phyloP scores from a whole-genome alignment of 2,888 invertebrate species.

The Papilio protenor region DNA sequence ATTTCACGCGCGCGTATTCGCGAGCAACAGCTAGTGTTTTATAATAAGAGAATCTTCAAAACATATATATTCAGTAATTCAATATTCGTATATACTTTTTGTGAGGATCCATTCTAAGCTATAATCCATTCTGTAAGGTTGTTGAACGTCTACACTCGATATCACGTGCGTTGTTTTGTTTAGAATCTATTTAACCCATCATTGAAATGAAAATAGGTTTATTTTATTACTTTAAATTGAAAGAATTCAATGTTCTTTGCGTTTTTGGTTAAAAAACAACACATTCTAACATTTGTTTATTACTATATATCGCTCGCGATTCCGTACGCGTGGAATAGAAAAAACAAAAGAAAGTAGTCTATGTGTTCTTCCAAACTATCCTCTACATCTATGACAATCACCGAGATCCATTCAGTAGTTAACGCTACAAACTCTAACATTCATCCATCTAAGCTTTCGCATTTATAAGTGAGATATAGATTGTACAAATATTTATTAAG shows the following conservation, averaged over 20 bases:
- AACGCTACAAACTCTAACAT: too few species aligned
- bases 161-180: slow-evolving; percentile 4
- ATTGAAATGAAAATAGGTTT: neutral
- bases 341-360: too few species aligned
- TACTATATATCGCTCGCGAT: too few species aligned
- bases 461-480: too few species aligned
- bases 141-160: slow-evolving; percentile 14
- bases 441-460: too few species aligned
- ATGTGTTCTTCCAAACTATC: too few species aligned
- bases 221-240: neutral
- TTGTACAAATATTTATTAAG: too few species aligned
- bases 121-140: neutral
- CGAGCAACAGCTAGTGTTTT: too few species aligned
- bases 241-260: neutral
- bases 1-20: too few species aligned
- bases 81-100: neutral
- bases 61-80: neutral
- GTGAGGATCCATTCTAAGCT: neutral
- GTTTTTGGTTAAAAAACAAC: neutral
- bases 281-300: neutral
- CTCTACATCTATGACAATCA: too few species aligned
- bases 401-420: too few species aligned
- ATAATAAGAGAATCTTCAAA: neutral
- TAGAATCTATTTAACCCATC: neutral
- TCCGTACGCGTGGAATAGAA: too few species aligned